A percentile compares a stretch with the other conserved stretches of the same genome.
phyloP scores from a whole-genome alignment of 1,140 invertebrate species.

The Polyergus mexicanus region DNA sequence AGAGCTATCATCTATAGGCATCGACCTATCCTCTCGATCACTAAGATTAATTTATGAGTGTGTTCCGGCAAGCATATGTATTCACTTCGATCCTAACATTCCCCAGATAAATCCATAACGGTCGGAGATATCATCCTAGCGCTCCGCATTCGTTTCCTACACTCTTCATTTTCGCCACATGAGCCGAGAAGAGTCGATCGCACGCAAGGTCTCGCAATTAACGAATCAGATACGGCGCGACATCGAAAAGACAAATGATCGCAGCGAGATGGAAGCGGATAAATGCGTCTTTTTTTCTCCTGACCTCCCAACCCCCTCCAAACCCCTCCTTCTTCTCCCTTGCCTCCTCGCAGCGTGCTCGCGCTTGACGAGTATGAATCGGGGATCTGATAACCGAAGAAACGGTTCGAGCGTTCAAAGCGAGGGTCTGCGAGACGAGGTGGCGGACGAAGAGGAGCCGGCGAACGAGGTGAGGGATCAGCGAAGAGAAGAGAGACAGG shows the following conservation, averaged over 20 bases:
- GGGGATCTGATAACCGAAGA: slow-evolving; percentile 80
- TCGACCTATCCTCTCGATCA: slow-evolving; percentile 4
- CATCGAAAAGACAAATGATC: slow-evolving; percentile 81
- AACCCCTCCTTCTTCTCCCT: slow-evolving; percentile 42
- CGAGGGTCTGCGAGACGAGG: slow-evolving; percentile 60
- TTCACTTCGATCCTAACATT: not conserved
- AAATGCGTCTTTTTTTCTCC: slow-evolving; percentile 73
- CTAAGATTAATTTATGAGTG: slow-evolving; percentile 18
- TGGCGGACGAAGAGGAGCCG: slow-evolving; percentile 36
- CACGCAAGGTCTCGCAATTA: slow-evolving; percentile 79
- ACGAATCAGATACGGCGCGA: slow-evolving; percentile 79
- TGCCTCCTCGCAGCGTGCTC: slow-evolving; percentile 64
- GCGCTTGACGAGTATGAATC: slow-evolving; percentile 80
- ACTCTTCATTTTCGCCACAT: slow-evolving; percentile 26
- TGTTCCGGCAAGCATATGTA: not conserved
- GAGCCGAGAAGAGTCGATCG: slow-evolving; percentile 71
- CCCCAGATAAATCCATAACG: slow-evolving; percentile 17
- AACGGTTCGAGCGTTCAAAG: slow-evolving; percentile 72
- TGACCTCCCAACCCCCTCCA: slow-evolving; percentile 46
- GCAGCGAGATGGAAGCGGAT: slow-evolving; percentile 73
- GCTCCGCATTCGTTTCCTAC: slow-evolving; percentile 42
- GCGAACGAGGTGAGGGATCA: slow-evolving; percentile 41
- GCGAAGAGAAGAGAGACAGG: slow-evolving; percentile 24
- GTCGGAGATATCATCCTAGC: not conserved
- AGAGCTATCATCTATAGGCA: not conserved